Conservation (phyloP, 2,888 invertebrate species). For the Marasmarcha lunaedactyla region DNA sequence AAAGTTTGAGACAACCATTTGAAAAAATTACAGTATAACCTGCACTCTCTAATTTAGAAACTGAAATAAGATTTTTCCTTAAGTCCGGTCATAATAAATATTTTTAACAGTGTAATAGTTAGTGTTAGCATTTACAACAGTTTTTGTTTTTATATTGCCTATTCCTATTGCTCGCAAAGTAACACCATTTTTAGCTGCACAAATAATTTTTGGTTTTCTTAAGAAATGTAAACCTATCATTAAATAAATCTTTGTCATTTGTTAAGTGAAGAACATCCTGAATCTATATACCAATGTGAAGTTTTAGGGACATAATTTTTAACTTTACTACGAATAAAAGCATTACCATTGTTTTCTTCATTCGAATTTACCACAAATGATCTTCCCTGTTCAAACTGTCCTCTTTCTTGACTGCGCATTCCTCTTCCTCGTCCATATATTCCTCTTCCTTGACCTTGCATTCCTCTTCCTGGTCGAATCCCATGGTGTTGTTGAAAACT, state of each 20-base stretch:
- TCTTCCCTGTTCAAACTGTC: no score
- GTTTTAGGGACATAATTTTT: no score
- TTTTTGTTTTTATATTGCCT: constrained; percentile 1
- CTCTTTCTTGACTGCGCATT: no score
- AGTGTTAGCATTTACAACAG: neutral
- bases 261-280: constrained; percentile 8
- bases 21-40: constrained; percentile 6
- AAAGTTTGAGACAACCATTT: constrained; percentile 7
- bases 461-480: no score
- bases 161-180: constrained; percentile 2
- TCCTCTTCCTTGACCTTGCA: no score
- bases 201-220: constrained; percentile 1
- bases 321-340: no score
- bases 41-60: constrained; percentile 9
- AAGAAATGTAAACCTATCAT: constrained; percentile 1
- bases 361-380: no score
- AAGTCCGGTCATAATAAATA: constrained; percentile 8
- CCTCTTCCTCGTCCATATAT: no score
- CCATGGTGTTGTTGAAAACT: no score
- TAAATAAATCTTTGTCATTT: constrained; percentile 4
- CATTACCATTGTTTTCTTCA: no score
- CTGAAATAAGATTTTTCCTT: constrained; percentile 9
- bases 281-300: constrained; percentile 3
- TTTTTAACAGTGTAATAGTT: constrained; percentile 3
- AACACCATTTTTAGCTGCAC: constrained; percentile 5